A percentile compares a stretch with the other conserved stretches of the same genome.
phyloP scores from a whole-genome alignment of 2,113 vertebrate species.

The Otocyon megalotis region DNA sequence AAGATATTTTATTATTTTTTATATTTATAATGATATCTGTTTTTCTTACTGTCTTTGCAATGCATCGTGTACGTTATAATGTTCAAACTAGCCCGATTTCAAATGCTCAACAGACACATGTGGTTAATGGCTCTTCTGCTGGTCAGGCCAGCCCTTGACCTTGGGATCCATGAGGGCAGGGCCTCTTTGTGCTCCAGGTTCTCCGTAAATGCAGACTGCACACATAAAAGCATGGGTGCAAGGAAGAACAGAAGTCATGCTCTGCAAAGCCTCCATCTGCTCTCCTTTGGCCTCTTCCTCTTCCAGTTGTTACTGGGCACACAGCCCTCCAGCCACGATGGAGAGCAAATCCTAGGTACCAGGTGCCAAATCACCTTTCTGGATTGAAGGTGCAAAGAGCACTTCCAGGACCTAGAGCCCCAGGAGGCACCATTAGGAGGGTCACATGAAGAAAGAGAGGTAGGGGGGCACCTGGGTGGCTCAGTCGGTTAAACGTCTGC shows the following conservation, averaged over 20 bases:
- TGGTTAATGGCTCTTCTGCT: no score
- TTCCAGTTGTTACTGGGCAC: neutral
- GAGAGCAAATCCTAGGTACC: neutral
- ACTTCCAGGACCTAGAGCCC: neutral
- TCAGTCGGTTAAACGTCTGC: no score
- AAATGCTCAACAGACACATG: neutral
- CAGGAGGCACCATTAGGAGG: neutral
- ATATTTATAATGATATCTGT: neutral
- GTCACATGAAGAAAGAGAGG: neutral
- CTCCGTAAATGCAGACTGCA: neutral
- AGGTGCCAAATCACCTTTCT: neutral
- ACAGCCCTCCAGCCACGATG: neutral
- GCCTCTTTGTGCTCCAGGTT: neutral
- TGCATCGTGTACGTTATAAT: neutral
- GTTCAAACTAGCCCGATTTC: neutral
- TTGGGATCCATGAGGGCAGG: neutral
- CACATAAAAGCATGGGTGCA: neutral
- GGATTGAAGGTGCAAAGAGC: neutral
- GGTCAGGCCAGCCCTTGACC: neutral
- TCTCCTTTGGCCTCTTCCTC: neutral
- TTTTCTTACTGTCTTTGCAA: neutral
- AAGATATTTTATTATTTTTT: neutral
- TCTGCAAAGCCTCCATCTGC: neutral
- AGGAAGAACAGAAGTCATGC: neutral
- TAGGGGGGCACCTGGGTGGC: no score